Base-by-base conservation (phyloP, 2,888 invertebrate species). In the Sphaerophoria taeniata region DNA sequence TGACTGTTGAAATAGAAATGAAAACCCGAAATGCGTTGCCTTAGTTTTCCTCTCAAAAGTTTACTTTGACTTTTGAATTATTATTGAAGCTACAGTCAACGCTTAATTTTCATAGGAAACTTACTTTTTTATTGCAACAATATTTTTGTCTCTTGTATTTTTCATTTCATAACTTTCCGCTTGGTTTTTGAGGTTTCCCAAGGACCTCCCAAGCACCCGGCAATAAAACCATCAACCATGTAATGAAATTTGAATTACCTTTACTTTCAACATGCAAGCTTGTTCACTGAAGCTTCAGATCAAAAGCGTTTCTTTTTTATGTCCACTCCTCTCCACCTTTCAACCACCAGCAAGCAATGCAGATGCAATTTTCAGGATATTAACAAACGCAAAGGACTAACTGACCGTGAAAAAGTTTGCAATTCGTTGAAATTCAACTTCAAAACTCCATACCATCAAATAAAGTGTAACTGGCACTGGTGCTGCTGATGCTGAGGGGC, bases 391-490 rank as follows among this genome's bases (percentile, higher is more conserved):
- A 47, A 14, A 12, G 31, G 47, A 14, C 31, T 33, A 63, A 63
- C 63, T 63, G 63, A 63, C 63, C 47, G 47, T 63, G 47, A 47
- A 63, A 61, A 47, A 61, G n/a, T 9, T 36, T 6, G 34, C 9
- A 34, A 58, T 58, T 45, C 12, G 2, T 36, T 16, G 11, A 36
- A 60, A 24, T 11, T 14, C 47, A 63, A 14, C 61, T 33, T 61
- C 9, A 58, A 61, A 47, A 39, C 6, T 36, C 36, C 12, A 16
- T 60, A 24, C 24, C 16, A 24, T 43, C 31, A 24, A 61, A 61
- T 45, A 61, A 16, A 55, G 9, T 61, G 16, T 34, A 16, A 36
- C 49, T 45, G 12, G 6, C 6, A 16, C 0, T 6, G 34, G 16
- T 14, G 16, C 12, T 11, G 43, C 43, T 12, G 12, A 24, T 24